phyloP scores from a whole-genome alignment of 2,113 vertebrate species.

The Podarcis muralis region DNA sequence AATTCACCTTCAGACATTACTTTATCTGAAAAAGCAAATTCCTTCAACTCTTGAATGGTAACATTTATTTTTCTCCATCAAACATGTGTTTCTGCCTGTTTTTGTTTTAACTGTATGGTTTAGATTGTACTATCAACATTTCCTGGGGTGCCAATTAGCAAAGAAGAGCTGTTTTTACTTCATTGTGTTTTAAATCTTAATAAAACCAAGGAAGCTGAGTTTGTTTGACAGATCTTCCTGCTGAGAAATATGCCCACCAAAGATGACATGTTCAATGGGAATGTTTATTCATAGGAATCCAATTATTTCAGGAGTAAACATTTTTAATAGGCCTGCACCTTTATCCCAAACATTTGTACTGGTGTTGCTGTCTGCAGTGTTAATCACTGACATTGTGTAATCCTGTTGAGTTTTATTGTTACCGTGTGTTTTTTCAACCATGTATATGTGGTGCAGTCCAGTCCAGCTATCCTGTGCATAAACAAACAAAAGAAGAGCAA shows the following conservation, averaged over 20 bases:
- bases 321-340: neutral
- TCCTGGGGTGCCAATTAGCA: slow-evolving; percentile 1
- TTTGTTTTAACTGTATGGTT: slow-evolving; percentile 32
- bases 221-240: slow-evolving; percentile 11
- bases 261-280: neutral
- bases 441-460: too few relatives aligned
- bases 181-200: neutral
- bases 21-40: slow-evolving; percentile 4
- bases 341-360: slow-evolving; percentile 11
- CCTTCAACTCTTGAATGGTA: slow-evolving; percentile 13
- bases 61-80: slow-evolving; percentile 29
- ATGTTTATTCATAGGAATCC: slow-evolving; percentile 32
- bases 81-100: slow-evolving; percentile 4
- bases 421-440: neutral
- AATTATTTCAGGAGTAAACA: slow-evolving; percentile 29
- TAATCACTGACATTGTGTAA: neutral
- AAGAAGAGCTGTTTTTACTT: slow-evolving; percentile 28
- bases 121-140: slow-evolving; percentile 30
- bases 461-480: neutral
- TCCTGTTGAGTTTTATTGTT: neutral
- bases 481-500: neutral
- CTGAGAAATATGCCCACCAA: slow-evolving; percentile 13
- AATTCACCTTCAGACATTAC: neutral
- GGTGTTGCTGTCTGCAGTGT: neutral
- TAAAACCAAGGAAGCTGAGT: slow-evolving; percentile 2